Base-by-base conservation (phyloP, 2,797 vertebrate species). In the Zenarchopterus dispar region DNA sequence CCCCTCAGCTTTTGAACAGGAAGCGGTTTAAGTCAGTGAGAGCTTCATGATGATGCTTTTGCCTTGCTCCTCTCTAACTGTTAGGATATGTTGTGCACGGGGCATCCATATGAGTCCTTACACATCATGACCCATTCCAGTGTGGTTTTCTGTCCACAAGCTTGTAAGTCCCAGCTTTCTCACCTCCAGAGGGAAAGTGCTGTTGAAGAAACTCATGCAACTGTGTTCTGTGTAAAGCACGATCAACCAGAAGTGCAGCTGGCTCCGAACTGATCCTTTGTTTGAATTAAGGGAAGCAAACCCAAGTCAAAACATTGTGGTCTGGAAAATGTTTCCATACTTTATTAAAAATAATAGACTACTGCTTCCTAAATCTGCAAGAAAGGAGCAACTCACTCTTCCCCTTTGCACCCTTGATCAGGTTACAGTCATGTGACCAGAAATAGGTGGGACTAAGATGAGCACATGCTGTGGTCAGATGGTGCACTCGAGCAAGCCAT, bases 381-480 rank as follows among this genome's bases (percentile, higher is more conserved):
- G 22, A 39, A 45, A 42, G 41, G 10, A 66, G 13, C 4, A 1
- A 39, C 13, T 15, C 36, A 39, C 21, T 51, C 31, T 43, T 48
- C 42, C 54, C 19, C 46, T 46, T 52, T 55, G 7, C 43, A 13
- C n/a, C 13, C 52, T 36, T 24, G 31, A 21, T 52, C 83, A 77
- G 80, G 82, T 58, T 73, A 51, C 31, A 72, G 75, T 88, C 89
- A 89, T 70, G 70, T 90, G 87, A 91, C 87, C 88, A 89, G 84
- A 88, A 91, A 75, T 70, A 72, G 83, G 80, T 21, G 45, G 81
- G 44, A 61, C 77, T 47, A 67, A 71, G n/a, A 28, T 41, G 45
- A 87, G 80, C 86, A 91, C 89, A 90, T 86, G 88, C 73, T 61
- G 46, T 36, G 64, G 56, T 75, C 88, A 88, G 78, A 90, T 88